Base-by-base conservation (phyloP, 1,140 invertebrate genomes). In the Octopus bimaculoides region DNA sequence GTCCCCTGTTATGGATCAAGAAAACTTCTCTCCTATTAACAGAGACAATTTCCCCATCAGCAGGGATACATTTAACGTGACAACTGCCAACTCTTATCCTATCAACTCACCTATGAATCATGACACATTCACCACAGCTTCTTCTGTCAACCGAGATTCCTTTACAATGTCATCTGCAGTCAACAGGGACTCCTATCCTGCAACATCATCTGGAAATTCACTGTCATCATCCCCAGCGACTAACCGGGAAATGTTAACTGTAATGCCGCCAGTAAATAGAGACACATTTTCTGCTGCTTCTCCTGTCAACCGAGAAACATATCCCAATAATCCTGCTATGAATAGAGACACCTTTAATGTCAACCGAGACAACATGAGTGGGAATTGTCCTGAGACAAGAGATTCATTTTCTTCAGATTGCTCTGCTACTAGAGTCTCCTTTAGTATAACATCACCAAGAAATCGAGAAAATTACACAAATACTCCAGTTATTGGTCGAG, bases 201-300 rank as follows among this genome's bases (percentile, higher is more conserved):
- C 14, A 14, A 12, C 66, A 17, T 71, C 66, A n/a, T 71, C 66
- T 12, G 8, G 17, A 71, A 71, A 71, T 20, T n/a, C 17, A 71
- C 17, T n/a, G 4, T 6, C 66, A 71, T 71, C 17, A 6, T n/a
- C 66, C 9, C 17, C 66, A n/a, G 7, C 66, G 6, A n/a, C 66
- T 0, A 41, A 41, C 26, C 26, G 26, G 26, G 26, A 41, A 41
- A 41, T 71, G 66, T 71, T 71, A 17, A 6, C 9, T n/a, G 26
- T 71, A 17, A 71, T 71, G 17, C 56, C 56, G 66, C 66, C 56
- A 17, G 56, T 61, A 71, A 17, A 71, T 71, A 71, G 66, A 71
- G 14, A 71, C 66, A n/a, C 66, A 0, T 71, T 71, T 6, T 12
- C 66, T 6, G 26, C 56, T 12, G 17, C 56, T 17, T 12, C 66